Base-by-base conservation (phyloP, 2,888 invertebrate species). In the Euplagia quadripunctaria region DNA sequence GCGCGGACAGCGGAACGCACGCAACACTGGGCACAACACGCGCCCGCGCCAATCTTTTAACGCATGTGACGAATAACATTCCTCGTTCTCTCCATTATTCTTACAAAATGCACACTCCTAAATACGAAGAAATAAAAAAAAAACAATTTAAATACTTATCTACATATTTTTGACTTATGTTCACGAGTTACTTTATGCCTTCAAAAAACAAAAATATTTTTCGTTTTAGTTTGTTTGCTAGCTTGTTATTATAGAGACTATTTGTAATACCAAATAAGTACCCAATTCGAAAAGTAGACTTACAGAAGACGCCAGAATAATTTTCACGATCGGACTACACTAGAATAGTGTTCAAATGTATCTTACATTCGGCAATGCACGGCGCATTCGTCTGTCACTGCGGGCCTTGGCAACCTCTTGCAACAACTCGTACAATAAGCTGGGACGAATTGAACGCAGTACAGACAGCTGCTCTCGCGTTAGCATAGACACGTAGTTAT, bases 41-140 rank as follows among this genome's bases (percentile, higher is more conserved):
- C 96, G 96, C 0, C 97, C 97, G 58, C 96, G 94, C 63, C 92
- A 91, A 88, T 98, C 97, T 86, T 97, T 97, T 68, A 98, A 93
- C 43, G 96, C 92, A 90, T 98, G 98, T 12, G 96, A 94, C 17
- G 96, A 95, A 85, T 97, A 98, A 80, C 97, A 97, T 68, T 96
- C 96, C 41, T 96, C 96, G 52, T 96, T 96, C 86, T 97, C 97
- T 8, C 97, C 97, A 85, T 98, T 98, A 87, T 97, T 98, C 89
- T 97, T 97, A 90, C 98, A 98, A 90, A 98, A 98, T 12, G 97
- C 97, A 89, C 98, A 98, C 83, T 97, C 96, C 87, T 96, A 87
- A 0, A 87, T 85, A 55, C 11, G 8, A 41, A 66, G 41, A 8
- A 55, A 46, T 41, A 9, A 46, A 46, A 46, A n/a, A 46, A 31